Conservation (phyloP, 1,140 invertebrate genomes). For the Atta cephalotes region DNA sequence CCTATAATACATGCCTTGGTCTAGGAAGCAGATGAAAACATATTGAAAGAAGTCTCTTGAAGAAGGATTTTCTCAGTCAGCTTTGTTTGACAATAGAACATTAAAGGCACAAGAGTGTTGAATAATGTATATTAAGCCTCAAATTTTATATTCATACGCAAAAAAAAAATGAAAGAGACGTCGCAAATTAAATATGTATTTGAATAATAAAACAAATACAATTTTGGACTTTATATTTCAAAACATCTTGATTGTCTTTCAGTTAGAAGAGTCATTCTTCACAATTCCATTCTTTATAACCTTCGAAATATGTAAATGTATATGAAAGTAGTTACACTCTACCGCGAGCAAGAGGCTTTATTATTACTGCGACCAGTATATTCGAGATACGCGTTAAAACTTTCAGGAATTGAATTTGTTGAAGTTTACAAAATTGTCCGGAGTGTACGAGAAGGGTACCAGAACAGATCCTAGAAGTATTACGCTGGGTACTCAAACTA, state of each 20-base stretch:
- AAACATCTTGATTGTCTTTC: not conserved
- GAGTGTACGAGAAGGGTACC: not conserved
- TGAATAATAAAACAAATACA: not conserved
- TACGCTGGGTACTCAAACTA: constrained; percentile 52
- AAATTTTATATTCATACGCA: not conserved
- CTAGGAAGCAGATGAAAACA: not conserved
- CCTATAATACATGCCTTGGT: too few species aligned
- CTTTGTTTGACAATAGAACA: not conserved
- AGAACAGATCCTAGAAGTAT: constrained; percentile 20
- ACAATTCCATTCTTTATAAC: not conserved
- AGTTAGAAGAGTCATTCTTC: not conserved
- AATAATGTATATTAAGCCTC: not conserved
- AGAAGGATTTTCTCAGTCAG: not conserved
- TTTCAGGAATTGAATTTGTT: constrained; percentile 56
- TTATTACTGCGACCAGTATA: not conserved
- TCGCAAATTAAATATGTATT: not conserved
- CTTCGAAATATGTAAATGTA: constrained; percentile 7
- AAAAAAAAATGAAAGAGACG: not conserved
- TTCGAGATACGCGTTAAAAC: constrained; percentile 36
- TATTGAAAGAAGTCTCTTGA: not conserved
- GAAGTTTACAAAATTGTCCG: constrained; percentile 56
- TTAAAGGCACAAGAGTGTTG: not conserved
- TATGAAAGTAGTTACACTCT: not conserved
- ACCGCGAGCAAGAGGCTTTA: not conserved
- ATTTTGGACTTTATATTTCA: not conserved